These are phyloP conservation scores for Leptarthrus brevirostris DNA, from an alignment of 2,888 invertebrate species.

Conservation along the genomic window DNA sequence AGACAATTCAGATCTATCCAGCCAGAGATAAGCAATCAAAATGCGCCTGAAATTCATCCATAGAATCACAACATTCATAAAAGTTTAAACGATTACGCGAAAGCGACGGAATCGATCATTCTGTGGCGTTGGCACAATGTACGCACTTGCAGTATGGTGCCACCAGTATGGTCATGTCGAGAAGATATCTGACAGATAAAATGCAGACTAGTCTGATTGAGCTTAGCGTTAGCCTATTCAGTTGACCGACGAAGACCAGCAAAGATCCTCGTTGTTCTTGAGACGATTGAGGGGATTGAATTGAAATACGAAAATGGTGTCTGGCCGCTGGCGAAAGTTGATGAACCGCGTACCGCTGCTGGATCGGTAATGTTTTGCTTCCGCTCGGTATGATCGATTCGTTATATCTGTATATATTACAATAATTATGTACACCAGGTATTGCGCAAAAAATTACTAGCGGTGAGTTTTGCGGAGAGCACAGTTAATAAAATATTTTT, in stretches of 20 bases:
- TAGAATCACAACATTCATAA: slow-evolving; percentile 1
- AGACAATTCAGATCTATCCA: no score
- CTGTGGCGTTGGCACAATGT: slow-evolving; percentile 30
- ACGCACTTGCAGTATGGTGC: not conserved
- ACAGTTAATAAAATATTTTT: slow-evolving; percentile 30
- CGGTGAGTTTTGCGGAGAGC: slow-evolving; percentile 6
- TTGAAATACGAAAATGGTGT: slow-evolving; percentile 30
- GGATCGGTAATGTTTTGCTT: slow-evolving; percentile 44
- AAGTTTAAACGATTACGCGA: slow-evolving; percentile 20
- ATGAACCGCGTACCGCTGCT: slow-evolving; percentile 26
- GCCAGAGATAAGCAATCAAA: no score
- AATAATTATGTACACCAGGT: slow-evolving; percentile 15
- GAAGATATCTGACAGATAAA: slow-evolving; percentile 11
- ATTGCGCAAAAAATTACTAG: slow-evolving; percentile 24
- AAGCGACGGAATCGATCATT: not conserved
- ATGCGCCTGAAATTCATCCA: no score
- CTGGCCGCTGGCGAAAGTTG: slow-evolving; percentile 46
- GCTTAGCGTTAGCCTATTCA: not conserved
- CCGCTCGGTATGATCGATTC: slow-evolving; percentile 33
- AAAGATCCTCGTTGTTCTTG: no score
- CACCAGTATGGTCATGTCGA: slow-evolving; percentile 3
- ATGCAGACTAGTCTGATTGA: slow-evolving; percentile 33
- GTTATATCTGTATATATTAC: slow-evolving; percentile 38
- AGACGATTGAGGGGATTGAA: slow-evolving; percentile 14
- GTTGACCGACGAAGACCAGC: no score